phyloP scores from a whole-genome alignment of 2,797 vertebrate species.

The Picus viridis region DNA sequence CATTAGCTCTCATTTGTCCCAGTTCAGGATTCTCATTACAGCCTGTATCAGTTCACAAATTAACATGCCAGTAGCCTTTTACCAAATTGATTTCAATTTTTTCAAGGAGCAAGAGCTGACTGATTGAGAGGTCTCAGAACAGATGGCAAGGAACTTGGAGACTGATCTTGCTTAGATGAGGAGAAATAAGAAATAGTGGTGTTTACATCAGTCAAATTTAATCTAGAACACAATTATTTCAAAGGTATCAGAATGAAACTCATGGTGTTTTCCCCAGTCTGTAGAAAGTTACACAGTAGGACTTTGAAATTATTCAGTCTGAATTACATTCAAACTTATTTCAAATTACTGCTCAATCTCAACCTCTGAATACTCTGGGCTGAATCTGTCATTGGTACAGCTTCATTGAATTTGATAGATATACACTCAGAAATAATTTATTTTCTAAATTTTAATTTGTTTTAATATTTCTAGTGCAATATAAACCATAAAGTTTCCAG shows the following conservation, averaged over 20 bases:
- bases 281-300: not conserved
- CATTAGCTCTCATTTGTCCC: constrained; percentile 9
- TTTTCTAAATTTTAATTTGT: not conserved
- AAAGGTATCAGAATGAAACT: not conserved
- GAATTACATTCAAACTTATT: not conserved
- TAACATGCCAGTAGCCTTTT: not conserved
- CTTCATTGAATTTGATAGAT: not conserved
- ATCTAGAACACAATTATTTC: not conserved
- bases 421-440: not conserved
- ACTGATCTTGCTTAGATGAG: not conserved
- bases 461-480: not conserved
- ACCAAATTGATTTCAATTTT: not conserved
- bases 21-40: not conserved
- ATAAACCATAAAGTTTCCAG: not conserved
- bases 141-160: not conserved
- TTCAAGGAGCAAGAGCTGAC: not conserved
- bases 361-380: not conserved
- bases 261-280: not conserved
- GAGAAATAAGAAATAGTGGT: not conserved
- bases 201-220: not conserved
- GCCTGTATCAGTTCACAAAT: constrained; percentile 1
- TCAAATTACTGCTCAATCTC: not conserved
- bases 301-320: not conserved
- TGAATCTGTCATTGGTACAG: not conserved
- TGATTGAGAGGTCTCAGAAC: not conserved